Base-by-base conservation (phyloP, 1,140 invertebrate species). In the Leptonema lineaticorne region DNA sequence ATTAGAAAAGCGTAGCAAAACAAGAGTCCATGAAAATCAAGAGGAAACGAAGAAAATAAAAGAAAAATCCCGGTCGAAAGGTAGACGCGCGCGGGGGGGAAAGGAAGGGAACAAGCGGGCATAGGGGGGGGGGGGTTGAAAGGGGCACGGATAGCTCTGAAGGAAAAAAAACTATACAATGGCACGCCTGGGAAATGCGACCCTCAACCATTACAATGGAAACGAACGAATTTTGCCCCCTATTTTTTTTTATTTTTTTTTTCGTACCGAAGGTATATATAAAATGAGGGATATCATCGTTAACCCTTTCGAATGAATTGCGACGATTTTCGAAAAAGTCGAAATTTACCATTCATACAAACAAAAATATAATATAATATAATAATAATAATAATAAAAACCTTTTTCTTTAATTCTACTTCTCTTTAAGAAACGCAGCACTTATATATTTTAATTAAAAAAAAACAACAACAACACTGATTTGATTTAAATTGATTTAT, bases 131-230 rank as follows among this genome's bases (percentile, higher is more conserved):
- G n/a, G n/a, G n/a, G n/a, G n/a, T n/a, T n/a, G n/a, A n/a, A n/a
- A n/a, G n/a, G n/a, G n/a, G n/a, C n/a, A n/a, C n/a, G n/a, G n/a
- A n/a, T n/a, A n/a, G n/a, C n/a, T n/a, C n/a, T n/a, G n/a, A 33
- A 50, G 22, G 11, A 50, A 50, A 53, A 48, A 48, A 53, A 53
- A 53, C 50, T 26, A 53, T 53, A 53, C 50, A 53, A 53, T 53
- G 50, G 50, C 27, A 53, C 50, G 50, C 50, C n/a, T 26, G 50
- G 50, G 50, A 53, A 53, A 53, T 53, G 50, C 50, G 50, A 53
- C 50, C 27, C 22, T 41, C 37, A 14, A 41, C 37, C 11, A 53
- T 20, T 22, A 53, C 50, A 53, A 53, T 53, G 50, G 50, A 24
- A n/a, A 53, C 22, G 50, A 53, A 53, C 27, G 20, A 53, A 53